Percentiles rank a stretch among this genome's conserved stretches.
phyloP scores from a whole-genome alignment of 2,113 vertebrate genomes.

The Xenopus laevis region DNA sequence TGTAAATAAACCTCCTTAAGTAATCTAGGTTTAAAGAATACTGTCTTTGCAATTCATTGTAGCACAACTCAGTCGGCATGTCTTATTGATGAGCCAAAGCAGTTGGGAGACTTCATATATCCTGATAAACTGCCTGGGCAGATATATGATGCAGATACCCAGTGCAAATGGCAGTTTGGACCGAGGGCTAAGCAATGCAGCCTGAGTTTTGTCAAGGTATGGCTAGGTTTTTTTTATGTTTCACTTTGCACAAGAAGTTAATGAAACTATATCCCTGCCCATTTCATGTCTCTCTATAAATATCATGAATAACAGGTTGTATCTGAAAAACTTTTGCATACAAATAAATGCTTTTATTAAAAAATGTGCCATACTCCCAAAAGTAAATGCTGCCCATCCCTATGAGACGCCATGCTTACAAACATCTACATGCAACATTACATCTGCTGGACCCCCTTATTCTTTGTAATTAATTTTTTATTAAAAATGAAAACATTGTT shows the following conservation, averaged over 20 bases:
- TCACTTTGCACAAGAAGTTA: neutral
- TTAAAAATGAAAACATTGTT: no score
- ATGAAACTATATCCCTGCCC: neutral
- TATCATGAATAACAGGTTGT: no score
- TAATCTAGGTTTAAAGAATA: constrained; percentile 24
- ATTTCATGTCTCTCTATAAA: neutral
- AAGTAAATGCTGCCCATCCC: no score
- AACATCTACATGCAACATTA: no score
- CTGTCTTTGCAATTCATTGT: constrained; percentile 54
- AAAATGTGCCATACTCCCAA: no score
- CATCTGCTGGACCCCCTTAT: no score
- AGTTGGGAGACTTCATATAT: constrained; percentile 90
- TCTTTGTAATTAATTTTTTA: no score
- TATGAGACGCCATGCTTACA: no score
- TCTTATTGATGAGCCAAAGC: constrained; percentile 91
- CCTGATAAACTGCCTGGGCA: constrained; percentile 94
- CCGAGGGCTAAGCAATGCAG: constrained; percentile 89
- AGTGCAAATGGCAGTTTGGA: constrained; percentile 99
- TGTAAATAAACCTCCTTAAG: no score
- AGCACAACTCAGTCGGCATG: constrained; percentile 96
- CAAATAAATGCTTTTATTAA: no score
- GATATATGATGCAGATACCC: constrained; percentile 92
- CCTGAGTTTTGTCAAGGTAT: constrained; percentile 92
- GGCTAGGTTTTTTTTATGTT: constrained; percentile 1
- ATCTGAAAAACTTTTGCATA: no score